Evolutionary conservation across 2,888 invertebrate genomes (phyloP), one percentile per base, ranked within the genome.

Genomic region (Cylindroiulus punctatus): DNA sequence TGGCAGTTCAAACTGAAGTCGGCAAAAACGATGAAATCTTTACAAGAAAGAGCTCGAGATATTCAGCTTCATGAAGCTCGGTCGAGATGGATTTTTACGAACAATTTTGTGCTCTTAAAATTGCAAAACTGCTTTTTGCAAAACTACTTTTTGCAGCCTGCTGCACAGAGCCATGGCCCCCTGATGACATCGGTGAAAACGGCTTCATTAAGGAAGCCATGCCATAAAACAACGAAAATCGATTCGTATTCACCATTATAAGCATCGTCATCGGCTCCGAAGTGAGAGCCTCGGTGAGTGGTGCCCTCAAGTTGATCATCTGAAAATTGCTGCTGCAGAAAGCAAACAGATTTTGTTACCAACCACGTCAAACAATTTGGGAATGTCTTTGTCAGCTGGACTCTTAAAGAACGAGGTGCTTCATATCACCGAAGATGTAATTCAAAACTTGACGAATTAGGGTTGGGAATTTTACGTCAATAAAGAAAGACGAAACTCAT

Each of bases 191-290:
- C 5, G 5, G n/a, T 5, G 57, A 57, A 57, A 57, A 57, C 22
- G n/a, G 22, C 57, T 57, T 57, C 57, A 57, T 57, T 57, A 57
- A 57, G 57, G 57, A 57, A 22, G 22, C 57, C 57, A 22, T 57
- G 57, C 57, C 57, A 57, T 57, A 57, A 57, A 57, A 57, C 22
- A 57, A 57, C 22, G 57, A 57, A 57, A 57, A 57, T 57, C 57
- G 57, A 57, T 57, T n/a, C 12, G 57, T 57, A 22, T 22, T n/a
- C 57, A 57, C 57, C n/a, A 57, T 57, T 10, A 10, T 14, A n/a
- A n/a, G 5, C 57, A 57, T 22, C 57, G 10, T 57, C 57, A 57
- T 57, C 22, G 57, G 7, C 10, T 52, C 52, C 17, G 19, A 14
- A 52, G 12, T 52, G 17, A 4, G 52, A 19, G 52, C 19, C 52